Base-by-base conservation (phyloP, 2,888 invertebrate genomes). In the Apantesis nais region DNA sequence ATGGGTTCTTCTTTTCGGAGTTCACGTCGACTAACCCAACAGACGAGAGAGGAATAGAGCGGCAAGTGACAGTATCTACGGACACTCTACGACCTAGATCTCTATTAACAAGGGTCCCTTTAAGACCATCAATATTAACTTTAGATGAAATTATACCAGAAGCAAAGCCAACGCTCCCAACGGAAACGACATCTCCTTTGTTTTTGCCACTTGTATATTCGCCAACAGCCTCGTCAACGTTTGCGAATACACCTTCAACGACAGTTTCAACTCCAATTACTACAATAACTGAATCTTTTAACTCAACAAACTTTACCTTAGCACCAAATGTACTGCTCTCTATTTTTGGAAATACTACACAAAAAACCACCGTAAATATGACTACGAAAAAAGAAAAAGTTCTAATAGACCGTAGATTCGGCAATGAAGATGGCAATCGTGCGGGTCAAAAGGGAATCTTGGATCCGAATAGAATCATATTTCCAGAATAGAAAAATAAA, bases 401-500 rank as follows among this genome's bases (percentile, higher is more conserved):
- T 9, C 71, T 72, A 62, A 25, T 82, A 65, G 78, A 82, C 67
- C 3, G 48, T 64, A 79, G 80, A 62, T 82, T 52, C 65, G 70
- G 72, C 44, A 65, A 71, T 62, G 69, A 71, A n/a, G 34, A 58
- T 34, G 12, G 31, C 9, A 11, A 34, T 44, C 22, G 16, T 34
- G 60, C n/a, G 63, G 5, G 68, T 63, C 12, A 14, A 25, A 25
- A 31, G 12, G 39, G 5, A 55, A 55, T 16, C 11, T 25, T 41
- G 34, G 62, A 60, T 31, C 44, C 65, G 19, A 63, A 63, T 62
- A 71, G 60, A 72, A 68, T 78, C 25, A 52, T 67, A 25, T 78
- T 66, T 44, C 67, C 61, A 29, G 66, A 66, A 12, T 55, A 66
- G 25, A 25, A 9, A 19, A 25, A 3, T 31, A n/a, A n/a, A n/a